A percentile compares a stretch with the other conserved stretches of the same genome.
Conservation (phyloP, 2,113 vertebrate genomes). For the Engystomops pustulosus region DNA sequence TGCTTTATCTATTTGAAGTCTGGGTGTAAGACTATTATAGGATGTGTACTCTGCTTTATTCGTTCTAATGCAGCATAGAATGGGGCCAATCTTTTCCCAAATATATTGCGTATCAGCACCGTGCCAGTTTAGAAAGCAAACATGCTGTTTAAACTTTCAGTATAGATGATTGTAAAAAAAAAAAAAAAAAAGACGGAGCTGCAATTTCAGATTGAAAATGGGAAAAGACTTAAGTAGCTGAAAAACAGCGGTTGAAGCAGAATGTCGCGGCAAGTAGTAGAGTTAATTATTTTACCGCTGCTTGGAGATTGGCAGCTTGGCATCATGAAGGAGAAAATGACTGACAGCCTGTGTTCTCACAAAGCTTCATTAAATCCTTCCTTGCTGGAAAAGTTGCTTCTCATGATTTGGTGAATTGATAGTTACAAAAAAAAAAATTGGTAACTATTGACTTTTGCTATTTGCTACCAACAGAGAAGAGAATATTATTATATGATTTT, state of each 20-base stretch:
- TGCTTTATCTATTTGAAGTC: not conserved
- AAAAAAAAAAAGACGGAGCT: not conserved
- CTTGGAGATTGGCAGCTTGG: slow-evolving; percentile 18
- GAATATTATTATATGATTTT: not conserved
- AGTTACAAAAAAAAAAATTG: not conserved
- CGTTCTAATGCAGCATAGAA: not conserved
- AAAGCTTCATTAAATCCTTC: not conserved
- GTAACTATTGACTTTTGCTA: not conserved
- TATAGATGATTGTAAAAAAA: not conserved
- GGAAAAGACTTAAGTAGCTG: slow-evolving; percentile 10
- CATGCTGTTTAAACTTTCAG: slow-evolving; percentile 6
- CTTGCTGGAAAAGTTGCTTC: not conserved
- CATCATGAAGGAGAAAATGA: not conserved
- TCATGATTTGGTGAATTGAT: not conserved
- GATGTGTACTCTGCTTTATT: not conserved
- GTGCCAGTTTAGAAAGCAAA: not conserved
- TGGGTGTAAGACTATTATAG: not conserved
- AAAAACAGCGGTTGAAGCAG: slow-evolving; percentile 7
- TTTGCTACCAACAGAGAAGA: not conserved
- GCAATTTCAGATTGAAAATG: not conserved
- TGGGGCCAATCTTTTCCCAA: not conserved
- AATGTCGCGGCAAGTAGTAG: not conserved
- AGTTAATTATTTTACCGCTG: slow-evolving; percentile 28
- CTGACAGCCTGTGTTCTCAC: slow-evolving; percentile 1
- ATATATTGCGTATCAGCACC: not conserved